phyloP scores from a whole-genome alignment of 2,888 invertebrate genomes.

The Electrophaes corylata region DNA sequence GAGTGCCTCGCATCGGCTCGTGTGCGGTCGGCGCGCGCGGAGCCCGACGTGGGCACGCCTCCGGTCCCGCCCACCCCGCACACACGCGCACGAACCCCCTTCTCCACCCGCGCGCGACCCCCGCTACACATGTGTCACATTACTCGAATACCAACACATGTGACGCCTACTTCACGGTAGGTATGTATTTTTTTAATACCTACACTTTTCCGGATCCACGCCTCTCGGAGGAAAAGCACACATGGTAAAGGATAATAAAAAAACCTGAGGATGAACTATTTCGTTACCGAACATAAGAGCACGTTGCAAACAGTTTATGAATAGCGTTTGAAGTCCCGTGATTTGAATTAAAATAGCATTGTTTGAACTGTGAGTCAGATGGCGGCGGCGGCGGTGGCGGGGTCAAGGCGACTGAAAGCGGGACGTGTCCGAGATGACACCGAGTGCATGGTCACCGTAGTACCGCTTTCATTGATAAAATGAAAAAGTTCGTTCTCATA shows the following conservation, averaged over 20 bases:
- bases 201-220: slow-evolving; percentile 47
- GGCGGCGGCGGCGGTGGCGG: slow-evolving; percentile 25
- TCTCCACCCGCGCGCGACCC: slow-evolving; percentile 52
- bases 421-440: slow-evolving; percentile 54
- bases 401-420: slow-evolving; percentile 46
- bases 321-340: slow-evolving; percentile 22
- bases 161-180: slow-evolving; percentile 76
- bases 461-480: slow-evolving; percentile 30
- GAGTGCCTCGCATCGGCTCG: slow-evolving; percentile 65
- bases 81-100: slow-evolving; percentile 52
- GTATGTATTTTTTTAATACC: slow-evolving; percentile 74
- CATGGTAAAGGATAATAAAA: background rate
- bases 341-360: slow-evolving; percentile 36
- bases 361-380: slow-evolving; percentile 35
- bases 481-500: slow-evolving; percentile 30
- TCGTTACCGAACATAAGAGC: slow-evolving; percentile 3
- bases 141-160: slow-evolving; percentile 72
- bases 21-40: slow-evolving; percentile 64
- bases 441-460: slow-evolving; percentile 38
- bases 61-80: slow-evolving; percentile 67
- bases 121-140: slow-evolving; percentile 70
- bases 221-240: slow-evolving; percentile 17
- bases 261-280: background rate
- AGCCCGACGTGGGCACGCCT: slow-evolving; percentile 66
- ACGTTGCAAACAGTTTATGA: background rate